Percentiles rank a stretch among this genome's conserved stretches.
phyloP scores from a whole-genome alignment of 2,888 invertebrate species.

The Troilus luridus region DNA sequence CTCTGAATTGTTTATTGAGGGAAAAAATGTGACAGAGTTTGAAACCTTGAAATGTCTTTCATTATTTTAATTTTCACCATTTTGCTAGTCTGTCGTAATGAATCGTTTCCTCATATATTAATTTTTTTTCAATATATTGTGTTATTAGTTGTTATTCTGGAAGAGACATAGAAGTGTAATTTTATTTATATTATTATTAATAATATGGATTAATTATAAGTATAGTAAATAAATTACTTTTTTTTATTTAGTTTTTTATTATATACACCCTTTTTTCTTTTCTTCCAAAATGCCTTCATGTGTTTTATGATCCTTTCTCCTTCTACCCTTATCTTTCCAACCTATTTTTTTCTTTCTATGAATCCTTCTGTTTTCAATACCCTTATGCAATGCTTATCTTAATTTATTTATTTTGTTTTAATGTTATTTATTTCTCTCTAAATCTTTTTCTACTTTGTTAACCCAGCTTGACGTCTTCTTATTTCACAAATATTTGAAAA shows the following conservation, averaged over 20 bases:
- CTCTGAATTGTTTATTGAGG: not conserved
- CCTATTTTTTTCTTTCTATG: too few species aligned
- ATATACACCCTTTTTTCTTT: not conserved
- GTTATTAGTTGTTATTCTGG: conserved; percentile 25
- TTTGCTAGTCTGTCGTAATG: conserved; percentile 28
- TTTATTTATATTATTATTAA: conserved; percentile 7
- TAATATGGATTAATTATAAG: conserved; percentile 12
- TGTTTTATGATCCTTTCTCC: too few species aligned
- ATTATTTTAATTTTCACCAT: conserved; percentile 31
- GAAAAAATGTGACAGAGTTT: not conserved
- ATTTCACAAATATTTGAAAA: too few species aligned
- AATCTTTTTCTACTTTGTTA: too few species aligned
- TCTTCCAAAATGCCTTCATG: too few species aligned
- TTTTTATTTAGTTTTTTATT: not conserved
- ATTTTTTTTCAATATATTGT: conserved; percentile 30
- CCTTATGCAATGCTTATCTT: too few species aligned
- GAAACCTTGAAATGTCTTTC: conserved; percentile 38
- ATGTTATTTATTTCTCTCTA: too few species aligned
- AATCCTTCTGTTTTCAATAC: too few species aligned
- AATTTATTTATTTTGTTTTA: too few species aligned
- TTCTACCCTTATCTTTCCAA: too few species aligned
- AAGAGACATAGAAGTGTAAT: not conserved
- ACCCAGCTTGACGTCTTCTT: too few species aligned
- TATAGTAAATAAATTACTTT: conserved; percentile 28
- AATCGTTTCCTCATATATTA: conserved; percentile 10